Percentiles rank a stretch among this genome's conserved stretches.
Conservation (phyloP, 2,888 invertebrate species). For the Netelia melanura region DNA sequence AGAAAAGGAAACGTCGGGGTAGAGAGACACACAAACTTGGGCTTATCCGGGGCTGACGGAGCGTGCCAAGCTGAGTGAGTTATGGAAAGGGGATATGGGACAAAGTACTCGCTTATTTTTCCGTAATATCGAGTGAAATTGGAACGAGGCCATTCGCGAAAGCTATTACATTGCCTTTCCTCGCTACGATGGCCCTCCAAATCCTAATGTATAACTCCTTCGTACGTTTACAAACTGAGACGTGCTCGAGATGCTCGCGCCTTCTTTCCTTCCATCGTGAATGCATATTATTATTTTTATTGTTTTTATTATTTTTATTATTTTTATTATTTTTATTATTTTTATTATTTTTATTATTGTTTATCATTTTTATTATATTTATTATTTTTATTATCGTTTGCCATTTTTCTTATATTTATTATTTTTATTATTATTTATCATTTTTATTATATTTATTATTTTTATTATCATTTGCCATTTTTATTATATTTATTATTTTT, state of each 20-base stretch:
- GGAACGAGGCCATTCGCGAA: slow-evolving; percentile 57
- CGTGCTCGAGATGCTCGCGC: neutral
- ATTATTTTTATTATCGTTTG: too few species aligned
- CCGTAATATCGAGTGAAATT: slow-evolving; percentile 54
- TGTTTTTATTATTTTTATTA: neutral
- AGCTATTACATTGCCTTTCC: slow-evolving; percentile 34
- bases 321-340: neutral
- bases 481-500: neutral
- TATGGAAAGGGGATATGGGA: slow-evolving; percentile 57
- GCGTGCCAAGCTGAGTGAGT: slow-evolving; percentile 59
- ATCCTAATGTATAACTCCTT: neutral
- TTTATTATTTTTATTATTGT: neutral
- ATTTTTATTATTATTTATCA: neutral
- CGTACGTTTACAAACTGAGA: neutral
- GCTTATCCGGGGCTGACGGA: slow-evolving; percentile 34
- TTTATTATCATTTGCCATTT: neutral
- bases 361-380: neutral
- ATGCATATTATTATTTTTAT: neutral
- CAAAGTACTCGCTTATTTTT: slow-evolving; percentile 51
- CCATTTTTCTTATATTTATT: neutral
- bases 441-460: neutral
- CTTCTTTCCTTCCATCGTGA: neutral
- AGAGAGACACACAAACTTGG: slow-evolving; percentile 56
- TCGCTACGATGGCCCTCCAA: neutral
- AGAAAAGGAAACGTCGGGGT: slow-evolving; percentile 9